Percentiles rank a stretch among this genome's conserved stretches.
These are phyloP conservation scores for Pseudochaenichthys georgianus DNA, from an alignment of 2,797 vertebrate genomes.

Conservation along the genomic window DNA sequence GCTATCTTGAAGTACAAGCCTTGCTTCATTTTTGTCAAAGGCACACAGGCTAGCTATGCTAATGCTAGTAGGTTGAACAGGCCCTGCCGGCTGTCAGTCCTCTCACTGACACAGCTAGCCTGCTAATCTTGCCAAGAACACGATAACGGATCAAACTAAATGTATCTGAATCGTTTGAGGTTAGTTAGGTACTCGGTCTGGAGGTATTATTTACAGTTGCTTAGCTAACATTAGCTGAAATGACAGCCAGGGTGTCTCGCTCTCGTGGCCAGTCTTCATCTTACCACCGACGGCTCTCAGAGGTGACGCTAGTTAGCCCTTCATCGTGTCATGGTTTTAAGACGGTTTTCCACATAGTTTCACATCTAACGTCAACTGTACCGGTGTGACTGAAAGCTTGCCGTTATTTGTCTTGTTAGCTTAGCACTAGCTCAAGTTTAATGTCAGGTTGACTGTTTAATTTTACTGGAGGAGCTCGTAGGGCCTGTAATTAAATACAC, in stretches of 20 bases:
- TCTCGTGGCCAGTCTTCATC: conserved; percentile 39
- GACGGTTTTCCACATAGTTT: neutral
- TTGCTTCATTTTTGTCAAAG: conserved; percentile 65
- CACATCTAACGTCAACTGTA: rapidly evolving
- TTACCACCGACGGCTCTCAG: conserved; percentile 3
- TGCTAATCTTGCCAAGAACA: neutral
- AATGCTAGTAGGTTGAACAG: conserved; percentile 55
- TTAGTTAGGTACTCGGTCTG: neutral
- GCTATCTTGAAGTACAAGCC: conserved; percentile 36
- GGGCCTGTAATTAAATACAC: conserved; percentile 68
- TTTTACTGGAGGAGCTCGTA: conserved; percentile 7
- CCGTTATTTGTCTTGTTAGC: rapidly evolving
- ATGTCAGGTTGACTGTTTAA: neutral
- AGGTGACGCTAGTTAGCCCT: conserved; percentile 15
- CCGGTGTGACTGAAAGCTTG: rapidly evolving
- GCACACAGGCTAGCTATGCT: conserved; percentile 51
- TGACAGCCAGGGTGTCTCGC: conserved; percentile 39
- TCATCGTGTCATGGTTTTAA: neutral
- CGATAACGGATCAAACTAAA: neutral
- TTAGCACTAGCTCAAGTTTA: neutral
- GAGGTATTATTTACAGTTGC: rapidly evolving
- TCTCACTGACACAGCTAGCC: conserved; percentile 7
- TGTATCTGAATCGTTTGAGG: neutral
- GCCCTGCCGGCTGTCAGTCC: conserved; percentile 68
- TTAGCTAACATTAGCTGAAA: conserved; percentile 7